A percentile compares a stretch with the other conserved stretches of the same genome.
Conservation (phyloP, 2,888 invertebrate genomes). For the Aporophyla nigra region DNA sequence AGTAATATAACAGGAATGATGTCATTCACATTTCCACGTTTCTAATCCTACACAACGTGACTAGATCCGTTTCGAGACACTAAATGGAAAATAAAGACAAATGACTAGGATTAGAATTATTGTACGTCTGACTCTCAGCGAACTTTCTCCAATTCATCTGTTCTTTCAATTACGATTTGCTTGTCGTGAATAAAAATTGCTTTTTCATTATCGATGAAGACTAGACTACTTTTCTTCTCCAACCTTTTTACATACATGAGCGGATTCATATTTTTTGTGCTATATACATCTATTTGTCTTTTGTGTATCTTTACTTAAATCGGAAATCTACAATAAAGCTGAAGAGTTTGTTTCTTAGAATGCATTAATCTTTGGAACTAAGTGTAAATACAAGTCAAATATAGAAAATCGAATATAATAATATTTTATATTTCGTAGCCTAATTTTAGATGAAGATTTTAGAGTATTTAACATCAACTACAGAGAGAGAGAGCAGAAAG, state of each 20-base stretch:
- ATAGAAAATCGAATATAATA: no score
- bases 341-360: no score
- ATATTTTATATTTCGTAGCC: no score
- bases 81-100: constrained; percentile 49
- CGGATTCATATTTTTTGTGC: not conserved
- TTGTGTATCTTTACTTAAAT: not conserved
- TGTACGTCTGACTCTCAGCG: constrained; percentile 6
- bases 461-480: no score
- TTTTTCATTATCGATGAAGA: constrained; percentile 4
- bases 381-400: no score
- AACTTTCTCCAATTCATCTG: constrained; percentile 27
- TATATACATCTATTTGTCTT: not conserved
- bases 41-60: constrained; percentile 45
- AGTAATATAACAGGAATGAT: constrained; percentile 29
- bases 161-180: constrained; percentile 13
- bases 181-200: not conserved
- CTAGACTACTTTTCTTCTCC: not conserved
- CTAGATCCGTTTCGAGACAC: constrained; percentile 42
- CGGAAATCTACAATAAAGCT: not conserved
- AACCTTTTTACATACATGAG: not conserved
- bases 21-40: constrained; percentile 40
- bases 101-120: constrained; percentile 35
- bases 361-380: no score
- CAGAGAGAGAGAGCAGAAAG: no score
- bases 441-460: no score